phyloP scores from a whole-genome alignment of 1,140 invertebrate genomes.

The Zelostemma sp. region DNA sequence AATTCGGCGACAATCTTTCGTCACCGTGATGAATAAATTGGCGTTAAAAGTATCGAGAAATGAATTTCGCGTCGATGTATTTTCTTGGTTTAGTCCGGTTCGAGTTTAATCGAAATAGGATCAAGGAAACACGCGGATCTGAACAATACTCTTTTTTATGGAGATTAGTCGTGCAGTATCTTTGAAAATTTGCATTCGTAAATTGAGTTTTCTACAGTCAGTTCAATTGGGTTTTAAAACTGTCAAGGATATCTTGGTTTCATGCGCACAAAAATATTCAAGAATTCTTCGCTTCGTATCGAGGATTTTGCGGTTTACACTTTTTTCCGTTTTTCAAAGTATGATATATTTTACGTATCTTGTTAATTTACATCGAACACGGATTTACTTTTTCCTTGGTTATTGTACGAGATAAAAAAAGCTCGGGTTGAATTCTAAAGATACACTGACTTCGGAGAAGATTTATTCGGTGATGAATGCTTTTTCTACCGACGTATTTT shows the following conservation, averaged over 20 bases:
- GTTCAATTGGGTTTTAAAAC: background rate
- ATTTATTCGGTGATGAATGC: background rate
- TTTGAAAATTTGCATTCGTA: slow-evolving; percentile 5
- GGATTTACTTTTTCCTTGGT: background rate
- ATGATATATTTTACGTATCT: background rate
- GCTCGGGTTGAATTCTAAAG: background rate
- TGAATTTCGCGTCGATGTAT: too few relatives aligned
- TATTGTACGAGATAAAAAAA: background rate
- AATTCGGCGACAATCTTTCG: too few relatives aligned
- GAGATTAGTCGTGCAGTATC: background rate
- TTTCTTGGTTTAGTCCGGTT: background rate
- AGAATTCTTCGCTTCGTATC: slow-evolving; percentile 7
- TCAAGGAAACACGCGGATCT: background rate
- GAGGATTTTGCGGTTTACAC: too few relatives aligned
- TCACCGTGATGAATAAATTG: too few relatives aligned
- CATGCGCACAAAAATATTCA: slow-evolving; percentile 5
- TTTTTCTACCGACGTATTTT: background rate
- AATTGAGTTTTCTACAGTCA: background rate
- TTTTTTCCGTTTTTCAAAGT: background rate
- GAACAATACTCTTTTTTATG: background rate
- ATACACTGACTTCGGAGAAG: background rate
- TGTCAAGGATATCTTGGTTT: slow-evolving; percentile 6
- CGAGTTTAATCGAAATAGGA: too few relatives aligned
- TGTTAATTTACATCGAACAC: too few relatives aligned
- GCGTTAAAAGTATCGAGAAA: too few relatives aligned